Percentiles rank a stretch among this genome's conserved stretches.
These are phyloP conservation scores for Coilia nasus DNA, from an alignment of 2,797 vertebrate genomes.

Conservation along the genomic window DNA sequence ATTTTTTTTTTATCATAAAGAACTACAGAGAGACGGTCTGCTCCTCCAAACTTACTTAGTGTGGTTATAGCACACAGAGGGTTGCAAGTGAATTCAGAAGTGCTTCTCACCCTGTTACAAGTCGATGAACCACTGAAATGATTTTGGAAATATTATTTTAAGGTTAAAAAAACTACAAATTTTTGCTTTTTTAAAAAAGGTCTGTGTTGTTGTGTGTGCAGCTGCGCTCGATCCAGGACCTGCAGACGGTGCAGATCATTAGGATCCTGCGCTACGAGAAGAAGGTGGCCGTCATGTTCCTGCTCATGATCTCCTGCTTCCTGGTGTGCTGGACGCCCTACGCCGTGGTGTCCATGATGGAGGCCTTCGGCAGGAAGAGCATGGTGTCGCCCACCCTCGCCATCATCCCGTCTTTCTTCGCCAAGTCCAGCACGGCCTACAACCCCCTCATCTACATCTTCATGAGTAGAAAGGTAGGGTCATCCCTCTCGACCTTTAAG, in stretches of 20 bases:
- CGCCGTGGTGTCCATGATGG: conserved; percentile 84
- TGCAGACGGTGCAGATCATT: conserved; percentile 88
- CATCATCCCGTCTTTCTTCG: conserved; percentile 87
- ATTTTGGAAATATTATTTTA: no score
- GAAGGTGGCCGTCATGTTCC: conserved; percentile 89
- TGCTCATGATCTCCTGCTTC: conserved; percentile 88
- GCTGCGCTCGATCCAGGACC: conserved; percentile 87
- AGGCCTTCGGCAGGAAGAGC: conserved; percentile 81
- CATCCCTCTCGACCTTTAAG: no score
- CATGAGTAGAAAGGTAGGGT: conserved; percentile 95
- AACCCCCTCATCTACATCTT: conserved; percentile 91
- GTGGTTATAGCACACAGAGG: no score
- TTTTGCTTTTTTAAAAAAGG: neutral
- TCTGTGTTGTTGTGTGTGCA: conserved; percentile 54
- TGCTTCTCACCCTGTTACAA: no score
- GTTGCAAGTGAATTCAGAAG: no score
- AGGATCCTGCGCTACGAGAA: conserved; percentile 91
- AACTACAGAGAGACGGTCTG: no score
- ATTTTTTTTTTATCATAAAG: no score
- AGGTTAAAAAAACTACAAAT: no score
- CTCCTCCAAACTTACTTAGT: no score
- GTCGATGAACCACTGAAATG: no score
- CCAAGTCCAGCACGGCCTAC: conserved; percentile 89
- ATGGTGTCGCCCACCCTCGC: conserved; percentile 84
- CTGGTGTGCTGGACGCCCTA: conserved; percentile 92